A percentile compares a stretch with the other conserved stretches of the same genome.
phyloP scores from a whole-genome alignment of 2,797 vertebrate species.

The Tragopan temminckii region DNA sequence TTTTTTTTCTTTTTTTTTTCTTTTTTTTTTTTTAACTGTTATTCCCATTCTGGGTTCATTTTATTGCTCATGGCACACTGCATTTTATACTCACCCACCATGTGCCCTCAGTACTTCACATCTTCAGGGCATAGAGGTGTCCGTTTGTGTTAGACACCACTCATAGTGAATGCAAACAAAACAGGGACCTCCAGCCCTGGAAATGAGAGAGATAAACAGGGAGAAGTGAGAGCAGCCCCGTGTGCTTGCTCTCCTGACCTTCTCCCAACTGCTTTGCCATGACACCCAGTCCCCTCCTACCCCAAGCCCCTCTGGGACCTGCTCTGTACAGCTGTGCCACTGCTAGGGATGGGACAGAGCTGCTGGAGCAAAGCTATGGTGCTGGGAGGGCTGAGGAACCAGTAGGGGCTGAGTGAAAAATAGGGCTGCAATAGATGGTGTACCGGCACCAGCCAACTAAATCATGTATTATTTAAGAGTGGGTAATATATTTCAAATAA shows the following conservation, averaged over 20 bases:
- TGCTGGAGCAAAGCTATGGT: rapidly evolving
- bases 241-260: background rate
- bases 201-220: background rate
- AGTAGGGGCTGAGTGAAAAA: background rate
- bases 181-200: rapidly evolving
- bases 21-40: rapidly evolving
- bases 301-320: background rate
- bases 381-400: background rate
- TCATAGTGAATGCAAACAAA: background rate
- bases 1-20: rapidly evolving
- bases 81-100: background rate
- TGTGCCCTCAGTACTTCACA: background rate
- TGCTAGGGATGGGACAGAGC: background rate
- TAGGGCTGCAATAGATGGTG: rapidly evolving
- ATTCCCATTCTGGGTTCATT: background rate
- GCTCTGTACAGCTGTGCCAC: background rate
- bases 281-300: background rate
- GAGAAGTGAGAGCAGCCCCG: background rate
- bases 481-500: background rate
- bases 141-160: rapidly evolving
- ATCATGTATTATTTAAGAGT: background rate
- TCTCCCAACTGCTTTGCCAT: background rate
- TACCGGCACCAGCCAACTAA: background rate
- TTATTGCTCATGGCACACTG: rapidly evolving
- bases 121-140: background rate